Base-by-base conservation (phyloP, 2,888 invertebrate species). In the Hipparchia semele region DNA sequence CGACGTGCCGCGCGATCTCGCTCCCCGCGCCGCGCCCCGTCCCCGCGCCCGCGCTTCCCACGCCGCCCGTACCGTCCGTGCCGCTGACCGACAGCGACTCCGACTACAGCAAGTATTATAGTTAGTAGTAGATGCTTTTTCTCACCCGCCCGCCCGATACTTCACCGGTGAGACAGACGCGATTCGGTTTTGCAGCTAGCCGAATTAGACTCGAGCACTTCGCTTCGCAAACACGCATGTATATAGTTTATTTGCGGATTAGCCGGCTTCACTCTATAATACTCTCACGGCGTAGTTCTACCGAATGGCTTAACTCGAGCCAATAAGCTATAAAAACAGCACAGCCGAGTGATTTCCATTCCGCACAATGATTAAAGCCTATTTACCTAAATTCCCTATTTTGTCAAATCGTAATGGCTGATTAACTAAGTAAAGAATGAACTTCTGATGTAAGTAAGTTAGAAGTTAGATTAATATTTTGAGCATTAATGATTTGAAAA, bases 31-130 rank as follows among this genome's bases (percentile, higher is more conserved):
- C 80, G 12, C 75, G 78, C 66, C 70, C 80, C n/a, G 56, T 77
- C 1, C 39, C 49, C 49, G 49, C 49, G 23, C 23, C 23, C 80
- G 12, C 75, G 78, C 66, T 77, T 1, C 39, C 49, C 49, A 4
- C 49, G 7, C 7, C 49, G 49, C 49, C 49, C 66, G 73, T 78
- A 66, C 75, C 80, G 71, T 73, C 80, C 69, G 74, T 78, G 72
- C 66, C 80, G 75, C 76, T 80, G 76, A 82, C 89, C 66, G 91
- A 91, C 83, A 87, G 87, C 85, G 92, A 92, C 83, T 91, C 92
- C 87, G 93, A 93, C 91, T 93, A 92, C 92, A 93, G 93, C 92
- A 93, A 93, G 92, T 93, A 93, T 93, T 93, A 93, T 90, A 92
- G 93, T 93, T 92, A 92, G 93, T 92, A 86, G 90, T 92, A 92